Conservation (phyloP, 2,888 invertebrate species). For the Drosophila macrospina region DNA sequence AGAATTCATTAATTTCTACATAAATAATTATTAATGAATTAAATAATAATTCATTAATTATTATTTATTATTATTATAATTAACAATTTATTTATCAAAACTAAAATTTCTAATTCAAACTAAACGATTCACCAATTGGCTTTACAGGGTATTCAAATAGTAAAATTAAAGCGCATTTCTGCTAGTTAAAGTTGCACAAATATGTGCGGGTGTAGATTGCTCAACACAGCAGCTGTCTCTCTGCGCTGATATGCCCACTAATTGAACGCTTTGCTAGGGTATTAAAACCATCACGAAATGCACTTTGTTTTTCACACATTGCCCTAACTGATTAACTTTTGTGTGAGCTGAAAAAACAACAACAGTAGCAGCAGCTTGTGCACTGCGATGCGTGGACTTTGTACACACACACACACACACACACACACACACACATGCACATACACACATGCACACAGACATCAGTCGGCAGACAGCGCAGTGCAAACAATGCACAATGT, state of each 20-base stretch:
- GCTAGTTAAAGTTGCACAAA: no score
- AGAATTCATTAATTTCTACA: no score
- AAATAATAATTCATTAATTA: no score
- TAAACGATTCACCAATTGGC: no score
- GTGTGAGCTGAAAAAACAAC: conserved; percentile 71
- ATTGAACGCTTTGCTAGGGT: neutral
- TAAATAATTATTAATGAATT: no score
- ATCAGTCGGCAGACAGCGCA: conserved; percentile 43
- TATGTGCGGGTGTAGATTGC: no score
- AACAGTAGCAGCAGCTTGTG: conserved; percentile 24
- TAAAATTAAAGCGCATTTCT: no score
- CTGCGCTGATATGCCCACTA: neutral
- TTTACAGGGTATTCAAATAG: no score
- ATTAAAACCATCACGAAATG: conserved; percentile 58
- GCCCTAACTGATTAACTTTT: conserved; percentile 81
- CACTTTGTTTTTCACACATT: conserved; percentile 84
- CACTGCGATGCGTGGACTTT: conserved; percentile 63
- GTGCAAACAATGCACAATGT: conserved; percentile 54
- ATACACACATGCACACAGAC: conserved; percentile 20
- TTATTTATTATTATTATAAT: no score
- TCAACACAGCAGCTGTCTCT: no score
- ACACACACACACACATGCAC: conserved; percentile 30
- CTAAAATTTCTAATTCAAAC: no score
- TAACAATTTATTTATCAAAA: no score
- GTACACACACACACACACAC: conserved; percentile 41